Evolutionary conservation across 2,113 vertebrate species (phyloP).

Genomic region (Bos taurus): DNA sequence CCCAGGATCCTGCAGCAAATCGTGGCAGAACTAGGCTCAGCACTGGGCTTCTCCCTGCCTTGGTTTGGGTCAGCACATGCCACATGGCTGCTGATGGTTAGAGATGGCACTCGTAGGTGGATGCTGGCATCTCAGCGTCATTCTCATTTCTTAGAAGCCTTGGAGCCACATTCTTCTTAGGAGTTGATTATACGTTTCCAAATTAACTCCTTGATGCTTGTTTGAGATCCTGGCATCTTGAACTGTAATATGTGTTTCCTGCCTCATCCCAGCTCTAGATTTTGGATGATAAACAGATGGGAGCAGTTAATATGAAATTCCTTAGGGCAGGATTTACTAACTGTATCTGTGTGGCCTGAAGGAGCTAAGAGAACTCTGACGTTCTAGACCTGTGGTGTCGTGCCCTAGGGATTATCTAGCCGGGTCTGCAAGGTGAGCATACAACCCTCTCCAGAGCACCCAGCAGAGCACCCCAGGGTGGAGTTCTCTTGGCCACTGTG

Average conservation of each 20-base stretch:
- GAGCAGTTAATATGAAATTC: neutral
- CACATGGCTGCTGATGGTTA: neutral
- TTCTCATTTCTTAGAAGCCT: neutral
- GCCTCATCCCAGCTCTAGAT: neutral
- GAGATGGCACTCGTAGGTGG: neutral
- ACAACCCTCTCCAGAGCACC: neutral
- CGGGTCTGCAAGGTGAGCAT: neutral
- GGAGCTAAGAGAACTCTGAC: neutral
- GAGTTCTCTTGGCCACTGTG: neutral
- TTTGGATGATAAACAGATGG: neutral
- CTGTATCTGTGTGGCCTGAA: neutral
- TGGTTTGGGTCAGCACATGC: neutral
- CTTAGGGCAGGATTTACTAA: neutral
- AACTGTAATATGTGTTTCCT: neutral
- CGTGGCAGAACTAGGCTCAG: neutral
- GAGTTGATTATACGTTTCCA: neutral
- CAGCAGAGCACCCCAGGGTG: neutral
- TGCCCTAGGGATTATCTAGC: neutral
- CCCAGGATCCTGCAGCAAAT: neutral
- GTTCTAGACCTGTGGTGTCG: neutral
- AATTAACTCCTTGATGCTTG: constrained; percentile 19
- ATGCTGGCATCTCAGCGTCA: neutral
- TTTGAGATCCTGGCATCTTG: neutral
- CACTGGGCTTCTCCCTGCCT: neutral
- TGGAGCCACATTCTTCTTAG: constrained; percentile 1